Base-by-base conservation (phyloP, 2,113 vertebrate species). In the Phylloscopus trochilus region DNA sequence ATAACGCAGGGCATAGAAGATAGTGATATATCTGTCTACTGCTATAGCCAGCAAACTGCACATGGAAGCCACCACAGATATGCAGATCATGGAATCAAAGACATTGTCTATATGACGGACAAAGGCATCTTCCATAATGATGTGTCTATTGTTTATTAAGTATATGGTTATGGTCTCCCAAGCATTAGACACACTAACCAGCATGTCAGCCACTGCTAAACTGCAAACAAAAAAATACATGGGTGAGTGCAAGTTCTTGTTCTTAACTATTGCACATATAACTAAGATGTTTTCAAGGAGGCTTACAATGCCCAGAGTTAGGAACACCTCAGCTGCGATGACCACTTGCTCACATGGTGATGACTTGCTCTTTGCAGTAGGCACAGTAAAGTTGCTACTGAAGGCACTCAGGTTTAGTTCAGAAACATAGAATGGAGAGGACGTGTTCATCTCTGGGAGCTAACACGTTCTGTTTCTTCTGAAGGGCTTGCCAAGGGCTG, bases 141-240 rank as follows among this genome's bases (percentile, higher is more conserved):
- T 96, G 92, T 99, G 98, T 69, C 96, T 98, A 49, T 98, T 99
- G 90, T 98, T 98, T 76, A 99, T 98, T 77, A 99, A 97, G 95
- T 99, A 99, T 95, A 99, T 99, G 8, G 98, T 97, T 96, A 99
- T 98, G 51, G 99, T 99, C 97, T 99, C 99, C 99, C 98, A 99
- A 87, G 99, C 98, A 9, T 99, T 99, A 80, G 99, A 99, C 87
- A 98, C 97, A 68, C 99, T 99, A 89, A 99, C 99, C 92, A 99
- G 94, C 99, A 99, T 99, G 97, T 99, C 99, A 6, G 99, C 99
- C 44, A 99, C 98, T 2, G 99, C 99, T 93, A 99, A 96, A 83
- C 99, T 99, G 97, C 99, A 99, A 78, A 99, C 98, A 63, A 99
- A 99, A 94, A 99, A 99, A 95, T 99, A 99, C 99, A 99, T 99